phyloP scores from a whole-genome alignment of 2,797 vertebrate genomes.

The Sebastes taczanowskii region DNA sequence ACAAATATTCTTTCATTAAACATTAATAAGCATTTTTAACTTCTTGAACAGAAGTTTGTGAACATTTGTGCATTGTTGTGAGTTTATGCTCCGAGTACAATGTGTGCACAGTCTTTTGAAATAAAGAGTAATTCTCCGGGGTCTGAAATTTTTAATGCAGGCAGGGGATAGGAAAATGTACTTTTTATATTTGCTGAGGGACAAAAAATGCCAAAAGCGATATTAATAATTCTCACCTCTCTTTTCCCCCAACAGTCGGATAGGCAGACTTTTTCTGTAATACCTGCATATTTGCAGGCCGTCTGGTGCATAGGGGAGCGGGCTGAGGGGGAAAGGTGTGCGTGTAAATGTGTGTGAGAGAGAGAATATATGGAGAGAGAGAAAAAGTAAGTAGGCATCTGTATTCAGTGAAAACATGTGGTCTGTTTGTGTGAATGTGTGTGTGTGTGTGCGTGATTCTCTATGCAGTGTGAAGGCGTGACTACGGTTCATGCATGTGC shows the following conservation, averaged over 20 bases:
- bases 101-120: slow-evolving; percentile 37
- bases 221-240: slow-evolving; percentile 79
- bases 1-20: not conserved
- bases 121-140: slow-evolving; percentile 39
- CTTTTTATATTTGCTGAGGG: slow-evolving; percentile 79
- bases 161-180: slow-evolving; percentile 60
- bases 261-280: slow-evolving; percentile 74
- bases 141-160: slow-evolving; percentile 43
- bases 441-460: slow-evolving; percentile 1
- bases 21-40: slow-evolving; percentile 21
- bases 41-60: slow-evolving; percentile 9
- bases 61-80: slow-evolving; percentile 34
- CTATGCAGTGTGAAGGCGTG: slow-evolving; percentile 23
- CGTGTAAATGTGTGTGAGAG: slow-evolving; percentile 39
- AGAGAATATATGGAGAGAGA: slow-evolving; percentile 20
- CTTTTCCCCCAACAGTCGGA: slow-evolving; percentile 59
- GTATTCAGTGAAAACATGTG: slow-evolving; percentile 59
- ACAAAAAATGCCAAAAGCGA: slow-evolving; percentile 68
- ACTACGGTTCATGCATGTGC: slow-evolving; percentile 17
- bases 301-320: slow-evolving; percentile 70
- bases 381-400: slow-evolving; percentile 55
- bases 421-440: slow-evolving; percentile 33
- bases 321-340: slow-evolving; percentile 66
- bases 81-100: slow-evolving; percentile 25
- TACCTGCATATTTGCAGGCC: slow-evolving; percentile 79